Conservation (phyloP, 2,113 vertebrate species). For the Tetrax tetrax region DNA sequence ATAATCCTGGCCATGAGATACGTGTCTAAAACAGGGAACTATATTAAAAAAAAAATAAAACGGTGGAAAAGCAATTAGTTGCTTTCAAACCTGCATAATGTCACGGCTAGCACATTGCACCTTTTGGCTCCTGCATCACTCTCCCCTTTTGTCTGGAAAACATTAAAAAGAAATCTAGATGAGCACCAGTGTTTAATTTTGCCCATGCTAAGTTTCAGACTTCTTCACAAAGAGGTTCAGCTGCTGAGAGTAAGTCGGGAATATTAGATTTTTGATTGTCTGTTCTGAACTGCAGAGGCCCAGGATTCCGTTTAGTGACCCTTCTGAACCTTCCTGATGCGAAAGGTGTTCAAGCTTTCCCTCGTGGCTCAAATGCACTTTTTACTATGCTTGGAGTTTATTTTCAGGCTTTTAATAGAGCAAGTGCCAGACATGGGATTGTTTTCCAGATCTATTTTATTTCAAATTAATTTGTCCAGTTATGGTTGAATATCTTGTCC, state of each 20-base stretch:
- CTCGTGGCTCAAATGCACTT: background rate
- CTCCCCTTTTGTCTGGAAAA: background rate
- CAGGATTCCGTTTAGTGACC: background rate
- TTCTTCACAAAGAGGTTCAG: conserved; percentile 36
- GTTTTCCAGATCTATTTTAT: conserved; percentile 2
- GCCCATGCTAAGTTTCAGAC: conserved; percentile 21
- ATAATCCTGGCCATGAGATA: background rate
- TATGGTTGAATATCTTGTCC: background rate
- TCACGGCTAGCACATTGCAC: background rate
- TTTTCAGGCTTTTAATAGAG: conserved; percentile 42
- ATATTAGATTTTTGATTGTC: conserved; percentile 70
- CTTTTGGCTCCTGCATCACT: background rate
- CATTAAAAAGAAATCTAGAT: background rate
- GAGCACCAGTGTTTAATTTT: conserved; percentile 34
- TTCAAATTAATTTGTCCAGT: background rate
- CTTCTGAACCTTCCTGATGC: background rate
- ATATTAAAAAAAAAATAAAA: background rate
- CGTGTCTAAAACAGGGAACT: background rate
- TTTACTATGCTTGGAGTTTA: background rate
- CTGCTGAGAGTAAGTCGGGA: conserved; percentile 10
- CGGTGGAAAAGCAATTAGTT: background rate
- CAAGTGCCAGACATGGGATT: background rate
- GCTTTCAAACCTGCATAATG: background rate
- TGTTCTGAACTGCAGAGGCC: background rate
- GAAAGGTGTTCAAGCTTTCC: conserved; percentile 3